Evolutionary conservation across 2,888 invertebrate genomes (phyloP), one percentile per base, ranked within the genome.

Genomic region (Colletes collaris): DNA sequence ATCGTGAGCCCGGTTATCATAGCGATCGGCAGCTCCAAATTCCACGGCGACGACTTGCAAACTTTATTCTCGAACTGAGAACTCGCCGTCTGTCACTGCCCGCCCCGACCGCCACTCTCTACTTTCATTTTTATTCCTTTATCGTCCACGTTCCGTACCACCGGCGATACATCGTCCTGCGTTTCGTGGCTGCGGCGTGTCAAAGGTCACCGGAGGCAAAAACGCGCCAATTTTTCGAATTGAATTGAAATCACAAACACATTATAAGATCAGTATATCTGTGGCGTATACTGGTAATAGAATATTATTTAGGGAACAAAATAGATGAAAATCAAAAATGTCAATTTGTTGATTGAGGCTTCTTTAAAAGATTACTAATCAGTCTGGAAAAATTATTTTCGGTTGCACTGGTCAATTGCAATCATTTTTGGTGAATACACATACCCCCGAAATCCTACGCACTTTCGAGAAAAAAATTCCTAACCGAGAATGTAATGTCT

Each of bases 11-110:
- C 40, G 27, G 40, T 27, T 78, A 79, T 79, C 79, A 7, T n/a
- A 4, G 27, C 63, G 49, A 79, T 77, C 64, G 64, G 27, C 58
- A 68, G 44, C 16, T 35, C 37, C 46, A 72, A 80, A 80, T 80
- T 79, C 73, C 62, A n/a, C 7, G 11, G 68, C 73, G 79, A 69
- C 73, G 73, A 79, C 16, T 79, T 72, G 68, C 78, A 56, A 79
- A 73, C 40, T 72, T 79, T 73, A 62, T 59, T 63, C 56, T 8
- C 11, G 11, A 40, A 35, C 11, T 35, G 52, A 49, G 13, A 40
- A 71, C 71, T 64, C 62, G 60, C 13, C 19, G 58, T 63, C 35
- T 46, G 59, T 64, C 64, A 58, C 27, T 52, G 52, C 64, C 37
- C 19, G 10, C 64, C 37, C 37, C 70, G 27, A 27, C 11, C 16